phyloP scores from a whole-genome alignment of 1,140 invertebrate species.

The Cecropterus lyciades region DNA sequence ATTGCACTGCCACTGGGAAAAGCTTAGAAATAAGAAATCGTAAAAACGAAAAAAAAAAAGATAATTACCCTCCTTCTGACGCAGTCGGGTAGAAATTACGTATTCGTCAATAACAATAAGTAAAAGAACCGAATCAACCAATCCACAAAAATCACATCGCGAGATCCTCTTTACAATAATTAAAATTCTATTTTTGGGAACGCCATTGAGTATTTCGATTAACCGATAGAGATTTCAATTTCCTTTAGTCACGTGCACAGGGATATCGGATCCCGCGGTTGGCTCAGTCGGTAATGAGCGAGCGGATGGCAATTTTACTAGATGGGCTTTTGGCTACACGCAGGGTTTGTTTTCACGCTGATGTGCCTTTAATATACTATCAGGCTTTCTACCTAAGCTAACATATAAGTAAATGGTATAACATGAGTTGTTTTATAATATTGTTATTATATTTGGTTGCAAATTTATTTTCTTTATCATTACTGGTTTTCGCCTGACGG shows the following conservation, averaged over 20 bases:
- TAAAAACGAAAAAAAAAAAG: too few relatives aligned
- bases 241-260: conserved; percentile 78
- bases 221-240: conserved; percentile 83
- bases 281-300: conserved; percentile 78
- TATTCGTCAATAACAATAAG: too few relatives aligned
- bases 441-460: too few relatives aligned
- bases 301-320: conserved; percentile 80
- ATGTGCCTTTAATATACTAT: conserved; percentile 66
- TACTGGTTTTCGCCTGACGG: too few relatives aligned
- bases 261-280: conserved; percentile 78
- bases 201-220: conserved; percentile 76
- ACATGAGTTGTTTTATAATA: too few relatives aligned
- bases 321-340: conserved; percentile 79
- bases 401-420: not conserved
- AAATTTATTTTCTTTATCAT: too few relatives aligned
- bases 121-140: not conserved
- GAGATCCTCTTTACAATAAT: conserved; percentile 41
- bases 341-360: conserved; percentile 61
- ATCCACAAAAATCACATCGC: not conserved
- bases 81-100: too few relatives aligned
- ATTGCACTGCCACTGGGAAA: too few relatives aligned
- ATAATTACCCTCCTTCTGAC: too few relatives aligned
- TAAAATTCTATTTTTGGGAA: conserved; percentile 65
- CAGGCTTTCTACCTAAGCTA: conserved; percentile 11
- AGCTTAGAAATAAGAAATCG: too few relatives aligned